Conservation (phyloP, 1,140 invertebrate species). For the Tetramorium alpestre region DNA sequence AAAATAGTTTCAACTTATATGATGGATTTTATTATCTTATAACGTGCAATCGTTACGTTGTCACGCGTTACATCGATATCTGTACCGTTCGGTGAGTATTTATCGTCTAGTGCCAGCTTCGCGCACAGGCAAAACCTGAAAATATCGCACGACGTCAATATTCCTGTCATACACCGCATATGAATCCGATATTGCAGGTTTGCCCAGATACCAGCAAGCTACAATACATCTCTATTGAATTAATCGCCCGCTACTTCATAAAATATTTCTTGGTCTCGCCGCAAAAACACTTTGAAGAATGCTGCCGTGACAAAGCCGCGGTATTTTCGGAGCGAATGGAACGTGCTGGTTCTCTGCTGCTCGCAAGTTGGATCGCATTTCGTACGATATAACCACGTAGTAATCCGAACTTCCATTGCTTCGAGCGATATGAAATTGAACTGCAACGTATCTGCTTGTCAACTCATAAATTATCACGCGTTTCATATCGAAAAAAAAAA, state of each 20-base stretch:
- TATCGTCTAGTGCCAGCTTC: not conserved
- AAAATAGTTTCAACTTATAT: not conserved
- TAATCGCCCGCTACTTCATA: constrained; percentile 20
- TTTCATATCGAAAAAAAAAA: not conserved
- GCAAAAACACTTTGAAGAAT: constrained; percentile 49
- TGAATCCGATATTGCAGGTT: constrained; percentile 20
- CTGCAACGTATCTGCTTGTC: not conserved
- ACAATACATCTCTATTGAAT: constrained; percentile 12
- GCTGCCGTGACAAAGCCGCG: constrained; percentile 45
- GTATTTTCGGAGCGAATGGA: constrained; percentile 50
- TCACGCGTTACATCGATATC: not conserved
- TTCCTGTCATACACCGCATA: not conserved
- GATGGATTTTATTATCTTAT: not conserved
- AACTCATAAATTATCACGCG: constrained; percentile 33
- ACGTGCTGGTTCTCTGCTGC: constrained; percentile 21
- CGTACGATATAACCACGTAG: constrained; percentile 21
- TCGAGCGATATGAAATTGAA: constrained; percentile 42
- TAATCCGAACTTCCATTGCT: constrained; percentile 52
- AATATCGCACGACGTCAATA: constrained; percentile 32
- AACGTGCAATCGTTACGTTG: not conserved
- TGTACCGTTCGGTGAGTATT: not conserved
- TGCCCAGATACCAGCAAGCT: not conserved
- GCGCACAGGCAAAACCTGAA: not conserved
- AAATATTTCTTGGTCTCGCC: constrained; percentile 6
- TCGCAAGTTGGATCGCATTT: constrained; percentile 34